A percentile compares a stretch with the other conserved stretches of the same genome.
Conservation (phyloP, 2,888 invertebrate genomes). For the Heliconius erato region DNA sequence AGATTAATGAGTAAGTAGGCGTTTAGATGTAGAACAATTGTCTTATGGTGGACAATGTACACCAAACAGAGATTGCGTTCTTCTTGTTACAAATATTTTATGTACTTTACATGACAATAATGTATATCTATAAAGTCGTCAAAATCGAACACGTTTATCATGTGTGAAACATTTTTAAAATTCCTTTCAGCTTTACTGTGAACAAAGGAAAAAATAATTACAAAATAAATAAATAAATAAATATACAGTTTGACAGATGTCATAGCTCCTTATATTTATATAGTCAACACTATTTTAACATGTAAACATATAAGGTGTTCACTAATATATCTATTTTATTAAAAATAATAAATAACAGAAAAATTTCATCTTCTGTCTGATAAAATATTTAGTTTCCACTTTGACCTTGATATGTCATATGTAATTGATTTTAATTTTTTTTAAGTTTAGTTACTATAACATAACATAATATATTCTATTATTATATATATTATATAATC, state of each 20-base stretch:
- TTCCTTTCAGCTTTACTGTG: not conserved
- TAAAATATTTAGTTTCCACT: not conserved
- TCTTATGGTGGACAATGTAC: not conserved
- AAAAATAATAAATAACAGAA: not conserved
- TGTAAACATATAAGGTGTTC: no score
- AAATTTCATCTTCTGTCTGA: not conserved
- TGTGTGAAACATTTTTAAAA: not conserved
- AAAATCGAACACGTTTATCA: not conserved
- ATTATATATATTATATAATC: no score
- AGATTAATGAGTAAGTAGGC: constrained; percentile 50
- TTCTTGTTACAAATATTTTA: not conserved
- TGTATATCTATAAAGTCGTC: not conserved
- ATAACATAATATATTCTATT: no score
- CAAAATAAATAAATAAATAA: not conserved
- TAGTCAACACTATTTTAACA: not conserved
- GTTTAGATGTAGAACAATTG: constrained; percentile 27
- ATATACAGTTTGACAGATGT: not conserved
- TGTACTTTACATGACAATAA: not conserved
- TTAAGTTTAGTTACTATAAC: no score
- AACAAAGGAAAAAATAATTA: not conserved
- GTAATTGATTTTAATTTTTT: not conserved
- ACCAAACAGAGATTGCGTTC: not conserved
- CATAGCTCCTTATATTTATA: not conserved
- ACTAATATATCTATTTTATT: not conserved
- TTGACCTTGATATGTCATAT: not conserved